These are phyloP conservation scores for Caenorhabditis sp. DNA, from an alignment of 2,888 invertebrate genomes.

Conservation along the genomic window DNA sequence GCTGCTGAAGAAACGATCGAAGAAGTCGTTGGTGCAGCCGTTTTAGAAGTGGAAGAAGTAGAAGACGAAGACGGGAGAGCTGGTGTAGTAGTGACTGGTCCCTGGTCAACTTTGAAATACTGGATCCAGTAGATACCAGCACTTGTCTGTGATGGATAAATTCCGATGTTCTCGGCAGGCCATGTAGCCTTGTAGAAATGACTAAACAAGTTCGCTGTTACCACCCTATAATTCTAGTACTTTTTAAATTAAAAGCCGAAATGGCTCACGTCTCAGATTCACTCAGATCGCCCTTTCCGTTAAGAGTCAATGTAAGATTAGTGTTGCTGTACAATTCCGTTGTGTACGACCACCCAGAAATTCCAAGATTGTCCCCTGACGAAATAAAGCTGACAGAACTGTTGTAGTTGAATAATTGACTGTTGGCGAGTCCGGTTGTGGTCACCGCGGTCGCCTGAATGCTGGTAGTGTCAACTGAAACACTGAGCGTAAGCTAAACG, in stretches of 20 bases:
- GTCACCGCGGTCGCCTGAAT: conserved; percentile 9
- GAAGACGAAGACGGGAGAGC: neutral
- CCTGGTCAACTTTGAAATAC: conserved; percentile 29
- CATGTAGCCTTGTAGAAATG: neutral
- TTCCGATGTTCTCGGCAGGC: conserved; percentile 9
- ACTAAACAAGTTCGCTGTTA: no score
- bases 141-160: conserved; percentile 1
- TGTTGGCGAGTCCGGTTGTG: conserved; percentile 36
- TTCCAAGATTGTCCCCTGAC: conserved; percentile 2
- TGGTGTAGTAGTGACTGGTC: neutral
- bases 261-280: neutral
- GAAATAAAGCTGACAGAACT: conserved; percentile 19
- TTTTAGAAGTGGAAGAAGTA: neutral
- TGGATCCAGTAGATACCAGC: conserved; percentile 22
- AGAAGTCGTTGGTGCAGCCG: neutral
- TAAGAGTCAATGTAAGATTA: conserved; percentile 7
- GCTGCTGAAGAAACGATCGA: neutral
- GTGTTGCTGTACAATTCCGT: neutral
- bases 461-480: conserved; percentile 30
- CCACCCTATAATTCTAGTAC: no score
- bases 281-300: neutral
- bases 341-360: conserved; percentile 4
- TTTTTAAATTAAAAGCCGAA: no score
- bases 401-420: conserved; percentile 20
- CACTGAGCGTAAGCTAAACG: neutral